Evolutionary conservation across 2,797 vertebrate species (phyloP).

Genomic region (Pygocentrus nattereri): DNA sequence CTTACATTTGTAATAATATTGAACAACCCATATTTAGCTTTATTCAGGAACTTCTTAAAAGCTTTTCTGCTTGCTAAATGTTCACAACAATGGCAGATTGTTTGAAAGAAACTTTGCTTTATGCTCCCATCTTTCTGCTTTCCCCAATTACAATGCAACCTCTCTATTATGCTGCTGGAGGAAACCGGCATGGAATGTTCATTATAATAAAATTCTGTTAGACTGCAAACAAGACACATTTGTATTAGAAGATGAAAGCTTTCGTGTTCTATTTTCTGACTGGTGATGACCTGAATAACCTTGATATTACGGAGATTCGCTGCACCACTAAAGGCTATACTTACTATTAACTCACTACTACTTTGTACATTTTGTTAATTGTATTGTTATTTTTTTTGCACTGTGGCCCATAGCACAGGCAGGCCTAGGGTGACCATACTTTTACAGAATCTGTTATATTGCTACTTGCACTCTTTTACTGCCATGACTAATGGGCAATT

Average conservation of each 20-base stretch:
- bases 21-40: background rate
- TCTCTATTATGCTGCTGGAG: background rate
- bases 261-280: background rate
- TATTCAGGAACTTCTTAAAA: background rate
- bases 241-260: background rate
- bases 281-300: background rate
- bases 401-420: no score
- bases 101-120: background rate
- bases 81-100: background rate
- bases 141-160: no score
- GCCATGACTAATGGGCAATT: no score
- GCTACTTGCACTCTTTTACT: no score
- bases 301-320: background rate
- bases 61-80: background rate
- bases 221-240: background rate
- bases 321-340: background rate
- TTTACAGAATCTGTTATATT: background rate
- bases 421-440: no score
- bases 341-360: background rate
- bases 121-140: background rate
- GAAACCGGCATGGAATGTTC: background rate
- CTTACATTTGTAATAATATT: background rate
- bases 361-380: background rate
- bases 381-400: background rate
- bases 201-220: background rate